These are phyloP conservation scores for Oxyteleia sp. DNA, from an alignment of 2,888 invertebrate genomes.

Conservation along the genomic window DNA sequence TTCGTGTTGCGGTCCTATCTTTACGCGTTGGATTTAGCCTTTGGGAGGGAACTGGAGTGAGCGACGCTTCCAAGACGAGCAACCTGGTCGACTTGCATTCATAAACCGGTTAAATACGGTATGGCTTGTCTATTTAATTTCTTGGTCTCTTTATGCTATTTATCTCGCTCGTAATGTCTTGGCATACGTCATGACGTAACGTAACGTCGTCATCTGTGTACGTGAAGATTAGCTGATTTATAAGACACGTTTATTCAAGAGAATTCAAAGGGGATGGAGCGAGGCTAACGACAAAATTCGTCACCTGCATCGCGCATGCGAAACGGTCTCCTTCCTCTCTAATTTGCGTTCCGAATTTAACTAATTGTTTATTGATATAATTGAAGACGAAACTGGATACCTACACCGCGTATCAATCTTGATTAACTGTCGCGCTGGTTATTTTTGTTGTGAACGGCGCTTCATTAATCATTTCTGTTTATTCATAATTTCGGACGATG, in stretches of 20 bases:
- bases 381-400: constrained; percentile 41
- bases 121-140: constrained; percentile 72
- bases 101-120: constrained; percentile 81
- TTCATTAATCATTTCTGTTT: constrained; percentile 65
- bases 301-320: constrained; percentile 19
- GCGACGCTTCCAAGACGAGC: constrained; percentile 29
- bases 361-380: constrained; percentile 50
- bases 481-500: constrained; percentile 68
- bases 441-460: constrained; percentile 52
- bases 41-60: constrained; percentile 1
- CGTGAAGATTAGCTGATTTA: constrained; percentile 81
- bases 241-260: constrained; percentile 77
- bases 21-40: constrained; percentile 73
- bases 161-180: constrained; percentile 72
- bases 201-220: constrained; percentile 77
- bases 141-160: constrained; percentile 61
- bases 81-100: constrained; percentile 65
- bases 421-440: constrained; percentile 51
- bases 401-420: constrained; percentile 28
- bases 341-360: constrained; percentile 11
- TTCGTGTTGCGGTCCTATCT: constrained; percentile 67
- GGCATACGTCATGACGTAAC: constrained; percentile 80
- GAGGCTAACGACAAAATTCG: constrained; percentile 65
- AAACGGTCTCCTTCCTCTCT: constrained; percentile 21
- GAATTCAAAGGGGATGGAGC: constrained; percentile 64